These are phyloP conservation scores for Hesperophylax magnus DNA, from an alignment of 1,140 invertebrate genomes.

Conservation along the genomic window DNA sequence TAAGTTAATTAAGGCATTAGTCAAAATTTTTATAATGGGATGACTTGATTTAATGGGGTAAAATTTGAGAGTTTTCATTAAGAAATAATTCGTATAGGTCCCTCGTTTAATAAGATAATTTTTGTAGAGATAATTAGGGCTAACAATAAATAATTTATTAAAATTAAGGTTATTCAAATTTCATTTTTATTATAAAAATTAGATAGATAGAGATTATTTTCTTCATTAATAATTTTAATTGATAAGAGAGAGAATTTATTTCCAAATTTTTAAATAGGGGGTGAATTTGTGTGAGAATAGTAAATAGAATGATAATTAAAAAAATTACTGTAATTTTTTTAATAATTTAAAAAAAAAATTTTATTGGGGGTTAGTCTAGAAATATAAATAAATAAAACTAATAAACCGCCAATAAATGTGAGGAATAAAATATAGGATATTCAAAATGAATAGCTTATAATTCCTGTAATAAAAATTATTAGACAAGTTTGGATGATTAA, in stretches of 20 bases:
- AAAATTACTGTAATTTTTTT: too few relatives aligned
- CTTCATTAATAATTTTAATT: slow-evolving; percentile 24
- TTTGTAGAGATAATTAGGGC: slow-evolving; percentile 67
- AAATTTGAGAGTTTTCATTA: slow-evolving; percentile 60
- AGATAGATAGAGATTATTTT: slow-evolving; percentile 59
- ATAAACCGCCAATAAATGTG: slow-evolving; percentile 71
- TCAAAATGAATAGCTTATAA: too few relatives aligned
- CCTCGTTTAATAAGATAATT: slow-evolving; percentile 65
- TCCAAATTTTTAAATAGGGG: slow-evolving; percentile 47
- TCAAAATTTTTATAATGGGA: too few relatives aligned
- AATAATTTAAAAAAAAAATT: slow-evolving; percentile 66
- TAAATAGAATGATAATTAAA: too few relatives aligned
- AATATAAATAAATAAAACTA: slow-evolving; percentile 73
- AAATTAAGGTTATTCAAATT: slow-evolving; percentile 65
- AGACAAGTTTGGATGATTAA: slow-evolving; percentile 69
- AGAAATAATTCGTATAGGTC: slow-evolving; percentile 64
- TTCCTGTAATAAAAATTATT: slow-evolving; percentile 70
- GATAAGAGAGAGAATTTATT: too few relatives aligned
- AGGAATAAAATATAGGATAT: slow-evolving; percentile 70
- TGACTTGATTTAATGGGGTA: too few relatives aligned
- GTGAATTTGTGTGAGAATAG: too few relatives aligned
- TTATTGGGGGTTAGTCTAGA: slow-evolving; percentile 71
- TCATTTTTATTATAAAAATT: slow-evolving; percentile 65
- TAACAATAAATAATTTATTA: slow-evolving; percentile 70
- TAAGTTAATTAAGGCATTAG: too few relatives aligned